Base-by-base conservation (phyloP, 53 echinoderm and acorn worm genomes). In the Arbacia lixula region DNA sequence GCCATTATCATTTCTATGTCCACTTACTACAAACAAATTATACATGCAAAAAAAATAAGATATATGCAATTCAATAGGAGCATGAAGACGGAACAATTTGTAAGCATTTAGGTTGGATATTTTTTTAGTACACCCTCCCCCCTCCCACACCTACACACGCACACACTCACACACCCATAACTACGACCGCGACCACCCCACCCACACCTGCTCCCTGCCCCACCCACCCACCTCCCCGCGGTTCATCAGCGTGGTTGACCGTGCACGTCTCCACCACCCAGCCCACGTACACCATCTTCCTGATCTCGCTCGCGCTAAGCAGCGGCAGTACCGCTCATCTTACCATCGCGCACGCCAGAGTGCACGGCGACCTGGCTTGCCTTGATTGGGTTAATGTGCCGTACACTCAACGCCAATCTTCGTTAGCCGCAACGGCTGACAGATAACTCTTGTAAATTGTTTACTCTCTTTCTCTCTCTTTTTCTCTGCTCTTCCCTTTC, bases 401-500 rank as follows among this genome's bases (percentile, higher is more conserved):
- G 74, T 74, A 74, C 74, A 43, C 49, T 74, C 34, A 34, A 50
- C 74, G 74, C 74, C 74, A 52, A 74, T 74, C 74, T 74, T 74
- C 74, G 52, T 74, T 53, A 72, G 74, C 54, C 52, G 14, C 54
- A 21, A 5, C 30, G 54, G 74, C 35, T 74, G 74, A 52, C 74
- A 74, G 74, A 53, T 74, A 74, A 74, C 51, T 74, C 74, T 31
- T 74, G 74, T 74, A 74, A 74, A 74, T 74, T 74, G 74, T 74
- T 74, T 74, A 53, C 32, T 53, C 53, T 53, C 53, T 30, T 11
- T 53, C 53, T 34, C 53, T n/a, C 19, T 10, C 53, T 3, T 2
- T 25, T 25, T 43, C 69, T 42, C 28, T 69, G 28, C 43, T 20
- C 12, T 33, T n/a, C 53, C 49, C 74, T 5, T 0, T 34, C 20